Base-by-base conservation (phyloP, 2,113 vertebrate genomes). In the Okapia johnstoni region DNA sequence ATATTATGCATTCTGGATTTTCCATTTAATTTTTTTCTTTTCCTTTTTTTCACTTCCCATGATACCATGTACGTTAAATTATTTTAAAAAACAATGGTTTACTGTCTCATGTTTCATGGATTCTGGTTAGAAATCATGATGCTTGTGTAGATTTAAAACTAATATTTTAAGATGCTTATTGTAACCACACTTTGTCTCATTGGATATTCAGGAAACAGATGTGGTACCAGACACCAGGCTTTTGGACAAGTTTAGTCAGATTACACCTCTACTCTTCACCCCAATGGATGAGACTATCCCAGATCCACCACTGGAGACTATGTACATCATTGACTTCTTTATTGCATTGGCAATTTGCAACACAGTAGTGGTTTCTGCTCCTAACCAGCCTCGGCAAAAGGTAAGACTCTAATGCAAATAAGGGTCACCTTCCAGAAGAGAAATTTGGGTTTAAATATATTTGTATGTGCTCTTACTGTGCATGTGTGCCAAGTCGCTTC, bases 261-360 rank as follows among this genome's bases (percentile, higher is more conserved):
- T 99, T 73, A 98, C 98, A 50, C 98, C 98, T 90, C 40, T 94
- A 97, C 95, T 95, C 2, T 97, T 94, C 90, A 84, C 60, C 26
- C 43, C 85, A 0, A 43, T 66, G 17, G 98, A 98, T 61, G 98
- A 50, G 58, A 83, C 80, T 76, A 46, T 52, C 87, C 95, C 94
- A 54, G 33, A 57, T 15, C 84, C 89, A 4, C 73, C 97, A 4
- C 95, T 97, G 85, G 99, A 99, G 96, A 97, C 98, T 25, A 96
- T 98, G 57, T 99, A 99, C 89, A 99, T 99, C 85, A 94, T 99
- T 0, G 99, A 99, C 97, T 99, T 99, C 98, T 99, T 99, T 96
- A 98, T 99, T 52, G 99, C 99, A 4, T 97, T 99, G 94, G 99
- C 99, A 7, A 98, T 99, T 93, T 99, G 99, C 95, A 99, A 99